Evolutionary conservation across 2,113 vertebrate species (phyloP).

Genomic region (Hyaena hyaena): DNA sequence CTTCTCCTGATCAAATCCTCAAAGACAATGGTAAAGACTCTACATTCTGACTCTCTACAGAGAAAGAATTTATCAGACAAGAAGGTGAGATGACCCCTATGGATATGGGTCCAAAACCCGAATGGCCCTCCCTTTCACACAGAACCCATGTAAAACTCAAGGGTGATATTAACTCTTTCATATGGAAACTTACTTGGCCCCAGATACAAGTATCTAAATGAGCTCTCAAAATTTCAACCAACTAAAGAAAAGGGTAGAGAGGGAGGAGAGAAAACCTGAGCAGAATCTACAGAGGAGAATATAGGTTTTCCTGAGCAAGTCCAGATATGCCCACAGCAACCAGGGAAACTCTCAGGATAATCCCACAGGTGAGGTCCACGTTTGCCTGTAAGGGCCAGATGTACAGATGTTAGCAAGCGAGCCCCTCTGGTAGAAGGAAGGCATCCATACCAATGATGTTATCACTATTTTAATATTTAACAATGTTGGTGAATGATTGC

Average conservation of each 20-base stretch:
- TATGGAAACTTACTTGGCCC: not conserved
- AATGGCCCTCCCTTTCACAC: not conserved
- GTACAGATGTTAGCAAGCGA: not conserved
- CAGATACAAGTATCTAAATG: not conserved
- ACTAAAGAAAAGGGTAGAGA: not conserved
- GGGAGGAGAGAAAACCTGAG: not conserved
- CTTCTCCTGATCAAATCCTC: not conserved
- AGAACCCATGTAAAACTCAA: not conserved
- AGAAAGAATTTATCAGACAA: not conserved
- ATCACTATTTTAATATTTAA: not conserved
- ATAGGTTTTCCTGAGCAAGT: constrained; percentile 51
- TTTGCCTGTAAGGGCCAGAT: not conserved
- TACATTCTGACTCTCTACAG: not conserved
- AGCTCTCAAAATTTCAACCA: constrained; percentile 19
- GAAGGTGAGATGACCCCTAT: not conserved
- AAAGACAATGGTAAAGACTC: not conserved
- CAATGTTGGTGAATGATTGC: not conserved
- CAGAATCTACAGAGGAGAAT: not conserved
- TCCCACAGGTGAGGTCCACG: not conserved
- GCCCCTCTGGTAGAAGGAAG: not conserved
- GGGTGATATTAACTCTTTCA: not conserved
- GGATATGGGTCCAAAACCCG: not conserved
- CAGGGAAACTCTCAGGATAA: constrained; percentile 39
- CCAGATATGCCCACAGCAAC: not conserved
- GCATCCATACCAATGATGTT: not conserved